phyloP scores from a whole-genome alignment of 2,797 vertebrate species.

The Anabacerthia variegaticeps region DNA sequence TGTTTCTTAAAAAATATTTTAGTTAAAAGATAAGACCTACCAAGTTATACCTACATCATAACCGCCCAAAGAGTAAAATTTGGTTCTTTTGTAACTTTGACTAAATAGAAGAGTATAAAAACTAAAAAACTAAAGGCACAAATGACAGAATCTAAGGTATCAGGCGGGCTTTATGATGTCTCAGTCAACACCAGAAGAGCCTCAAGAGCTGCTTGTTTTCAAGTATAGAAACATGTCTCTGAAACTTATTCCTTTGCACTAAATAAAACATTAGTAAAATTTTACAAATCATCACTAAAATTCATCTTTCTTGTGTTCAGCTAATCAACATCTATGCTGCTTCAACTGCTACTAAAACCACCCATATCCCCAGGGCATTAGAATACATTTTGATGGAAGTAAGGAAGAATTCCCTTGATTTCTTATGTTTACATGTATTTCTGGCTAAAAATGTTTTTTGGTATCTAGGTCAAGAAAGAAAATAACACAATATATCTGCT shows the following conservation, averaged over 20 bases:
- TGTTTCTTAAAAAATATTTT: background rate
- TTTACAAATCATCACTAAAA: background rate
- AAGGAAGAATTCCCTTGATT: background rate
- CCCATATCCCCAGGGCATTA: background rate
- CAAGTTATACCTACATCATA: background rate
- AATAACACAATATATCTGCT: background rate
- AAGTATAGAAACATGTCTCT: background rate
- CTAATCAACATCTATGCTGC: background rate
- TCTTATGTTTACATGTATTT: background rate
- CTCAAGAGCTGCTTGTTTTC: background rate
- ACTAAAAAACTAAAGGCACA: background rate
- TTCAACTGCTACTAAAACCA: background rate
- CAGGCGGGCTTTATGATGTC: background rate
- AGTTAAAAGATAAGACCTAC: background rate
- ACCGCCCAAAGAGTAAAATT: background rate
- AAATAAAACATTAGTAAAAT: background rate
- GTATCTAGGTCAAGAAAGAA: background rate
- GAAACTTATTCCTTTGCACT: background rate
- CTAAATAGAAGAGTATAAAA: background rate
- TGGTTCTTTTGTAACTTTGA: background rate
- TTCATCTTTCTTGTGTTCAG: background rate
- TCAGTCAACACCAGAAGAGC: background rate
- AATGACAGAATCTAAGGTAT: background rate
- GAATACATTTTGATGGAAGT: background rate
- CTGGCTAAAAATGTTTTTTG: background rate